These are phyloP conservation scores for Geophilus truncorum DNA, from an alignment of 2,888 invertebrate species.

Conservation along the genomic window DNA sequence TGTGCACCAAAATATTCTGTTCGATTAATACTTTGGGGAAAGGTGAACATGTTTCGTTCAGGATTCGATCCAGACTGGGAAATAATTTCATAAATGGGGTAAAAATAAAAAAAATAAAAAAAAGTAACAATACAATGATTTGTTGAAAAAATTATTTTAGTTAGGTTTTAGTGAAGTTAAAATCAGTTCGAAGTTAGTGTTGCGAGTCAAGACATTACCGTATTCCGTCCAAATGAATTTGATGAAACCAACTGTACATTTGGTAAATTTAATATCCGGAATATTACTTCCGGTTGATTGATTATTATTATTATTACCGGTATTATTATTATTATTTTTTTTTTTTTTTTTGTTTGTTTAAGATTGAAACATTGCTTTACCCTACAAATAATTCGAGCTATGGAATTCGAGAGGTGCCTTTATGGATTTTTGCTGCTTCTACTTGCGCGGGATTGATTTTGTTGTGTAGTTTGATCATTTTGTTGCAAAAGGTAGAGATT, in stretches of 20 bases:
- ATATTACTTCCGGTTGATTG: no score
- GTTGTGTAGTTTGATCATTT: not conserved
- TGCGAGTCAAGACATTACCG: not conserved
- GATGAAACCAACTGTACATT: not conserved
- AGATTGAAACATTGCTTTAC: not conserved
- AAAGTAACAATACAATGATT: no score
- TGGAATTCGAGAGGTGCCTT: slow-evolving; percentile 42
- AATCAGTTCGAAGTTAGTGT: not conserved
- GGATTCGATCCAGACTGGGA: not conserved
- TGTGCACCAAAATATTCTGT: not conserved
- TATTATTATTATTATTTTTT: not conserved
- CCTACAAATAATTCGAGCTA: not conserved
- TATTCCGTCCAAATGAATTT: not conserved
- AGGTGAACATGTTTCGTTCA: not conserved
- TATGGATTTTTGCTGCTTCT: not conserved
- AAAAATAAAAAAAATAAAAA: no score
- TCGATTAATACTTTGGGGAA: not conserved
- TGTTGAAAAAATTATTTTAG: not conserved
- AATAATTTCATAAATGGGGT: not conserved
- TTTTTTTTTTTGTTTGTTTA: not conserved
- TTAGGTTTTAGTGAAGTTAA: not conserved
- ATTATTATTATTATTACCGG: not conserved
- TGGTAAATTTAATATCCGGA: no score
- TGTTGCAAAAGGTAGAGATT: not conserved
- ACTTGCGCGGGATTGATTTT: not conserved